Conservation (phyloP, 2,797 vertebrate species). For the Acanthornis magna region DNA sequence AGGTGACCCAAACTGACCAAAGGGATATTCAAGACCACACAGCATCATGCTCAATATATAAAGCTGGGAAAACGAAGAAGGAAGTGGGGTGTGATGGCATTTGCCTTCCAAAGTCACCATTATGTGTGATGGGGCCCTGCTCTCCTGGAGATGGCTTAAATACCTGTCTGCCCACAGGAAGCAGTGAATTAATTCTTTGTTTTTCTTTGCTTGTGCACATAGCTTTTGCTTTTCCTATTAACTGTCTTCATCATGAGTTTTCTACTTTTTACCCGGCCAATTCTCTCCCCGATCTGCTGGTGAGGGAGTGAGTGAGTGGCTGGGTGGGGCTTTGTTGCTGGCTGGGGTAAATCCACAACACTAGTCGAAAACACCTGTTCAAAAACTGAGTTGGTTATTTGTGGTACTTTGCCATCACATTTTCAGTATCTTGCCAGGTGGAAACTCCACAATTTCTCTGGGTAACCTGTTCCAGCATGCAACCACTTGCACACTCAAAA, state of each 20-base stretch:
- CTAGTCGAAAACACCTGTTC: not conserved
- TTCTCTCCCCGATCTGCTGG: not conserved
- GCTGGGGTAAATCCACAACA: not conserved
- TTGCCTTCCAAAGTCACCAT: not conserved
- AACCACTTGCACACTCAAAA: not conserved
- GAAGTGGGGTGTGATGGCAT: accelerated
- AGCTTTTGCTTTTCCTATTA: not conserved
- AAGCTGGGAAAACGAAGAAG: not conserved
- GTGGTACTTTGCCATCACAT: not conserved
- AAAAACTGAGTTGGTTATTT: not conserved
- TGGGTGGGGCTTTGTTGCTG: not conserved
- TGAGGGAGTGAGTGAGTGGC: accelerated
- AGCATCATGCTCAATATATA: not conserved
- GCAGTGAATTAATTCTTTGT: not conserved
- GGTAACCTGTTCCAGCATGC: not conserved
- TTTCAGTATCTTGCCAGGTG: not conserved
- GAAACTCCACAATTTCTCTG: not conserved
- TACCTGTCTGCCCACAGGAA: not conserved
- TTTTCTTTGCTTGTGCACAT: not conserved
- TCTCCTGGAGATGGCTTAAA: not conserved
- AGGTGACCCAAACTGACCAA: not conserved
- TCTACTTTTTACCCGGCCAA: not conserved
- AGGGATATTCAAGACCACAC: not conserved
- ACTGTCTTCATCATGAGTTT: not conserved
- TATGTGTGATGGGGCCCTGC: accelerated